Conservation (phyloP, 1,140 invertebrate genomes). For the Drosophila paulistorum region DNA sequence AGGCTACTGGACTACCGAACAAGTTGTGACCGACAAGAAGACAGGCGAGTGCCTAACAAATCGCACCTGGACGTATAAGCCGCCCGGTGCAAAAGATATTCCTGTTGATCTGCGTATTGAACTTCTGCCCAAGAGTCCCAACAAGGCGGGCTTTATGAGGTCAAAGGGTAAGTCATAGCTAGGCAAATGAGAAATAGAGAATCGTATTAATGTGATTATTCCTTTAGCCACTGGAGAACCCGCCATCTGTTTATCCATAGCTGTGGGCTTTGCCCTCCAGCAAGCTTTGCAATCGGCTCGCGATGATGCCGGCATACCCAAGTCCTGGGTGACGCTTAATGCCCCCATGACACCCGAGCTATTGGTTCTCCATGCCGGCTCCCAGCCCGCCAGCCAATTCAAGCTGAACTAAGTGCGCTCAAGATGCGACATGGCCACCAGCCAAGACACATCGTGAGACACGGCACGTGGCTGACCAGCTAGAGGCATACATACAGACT, state of each 20-base stretch:
- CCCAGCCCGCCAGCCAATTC: slow-evolving; percentile 55
- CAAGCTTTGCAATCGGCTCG: slow-evolving; percentile 88
- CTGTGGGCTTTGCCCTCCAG: slow-evolving; percentile 88
- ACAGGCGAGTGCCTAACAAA: slow-evolving; percentile 89
- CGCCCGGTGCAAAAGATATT: slow-evolving; percentile 91
- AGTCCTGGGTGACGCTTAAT: slow-evolving; percentile 84
- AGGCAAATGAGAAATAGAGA: not conserved
- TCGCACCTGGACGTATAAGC: slow-evolving; percentile 92
- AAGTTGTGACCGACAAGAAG: slow-evolving; percentile 86
- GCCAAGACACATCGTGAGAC: slow-evolving; percentile 46
- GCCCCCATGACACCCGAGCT: slow-evolving; percentile 84
- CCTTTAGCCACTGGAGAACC: slow-evolving; percentile 88
- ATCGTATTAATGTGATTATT: not conserved
- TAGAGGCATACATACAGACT: slow-evolving; percentile 40
- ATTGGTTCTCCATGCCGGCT: slow-evolving; percentile 79
- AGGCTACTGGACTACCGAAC: slow-evolving; percentile 90
- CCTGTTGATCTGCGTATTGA: slow-evolving; percentile 92
- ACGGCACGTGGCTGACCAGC: slow-evolving; percentile 54
- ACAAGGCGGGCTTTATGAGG: slow-evolving; percentile 88
- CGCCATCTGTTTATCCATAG: slow-evolving; percentile 87
- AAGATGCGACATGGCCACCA: not conserved
- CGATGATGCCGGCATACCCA: slow-evolving; percentile 84
- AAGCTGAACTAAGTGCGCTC: slow-evolving; percentile 49
- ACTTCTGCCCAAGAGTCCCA: slow-evolving; percentile 89
- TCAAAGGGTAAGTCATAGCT: slow-evolving; percentile 87